phyloP scores from a whole-genome alignment of 2,113 vertebrate species.

The Sisor rabdophorus region DNA sequence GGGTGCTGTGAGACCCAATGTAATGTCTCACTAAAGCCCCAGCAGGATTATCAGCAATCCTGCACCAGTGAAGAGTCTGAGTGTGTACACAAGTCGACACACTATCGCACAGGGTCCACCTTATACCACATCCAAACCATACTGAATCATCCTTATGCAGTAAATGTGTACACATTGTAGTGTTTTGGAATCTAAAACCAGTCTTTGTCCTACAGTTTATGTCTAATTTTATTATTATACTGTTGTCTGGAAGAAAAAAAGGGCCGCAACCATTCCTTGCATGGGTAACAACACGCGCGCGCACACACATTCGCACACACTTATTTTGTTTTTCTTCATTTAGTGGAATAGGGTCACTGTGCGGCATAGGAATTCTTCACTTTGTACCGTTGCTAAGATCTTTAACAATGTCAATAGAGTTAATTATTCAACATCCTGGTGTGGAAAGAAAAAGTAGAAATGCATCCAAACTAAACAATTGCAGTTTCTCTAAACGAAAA shows the following conservation, averaged over 20 bases:
- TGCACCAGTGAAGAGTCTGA: slow-evolving; percentile 15
- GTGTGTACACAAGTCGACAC: not conserved
- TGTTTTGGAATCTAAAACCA: not conserved
- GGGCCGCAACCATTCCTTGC: not conserved
- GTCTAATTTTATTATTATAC: not conserved
- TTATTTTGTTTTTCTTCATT: not conserved
- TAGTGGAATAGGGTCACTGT: slow-evolving; percentile 9
- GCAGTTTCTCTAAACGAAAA: slow-evolving; percentile 9
- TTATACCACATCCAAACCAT: not conserved
- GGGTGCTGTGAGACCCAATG: slow-evolving; percentile 52
- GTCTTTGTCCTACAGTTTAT: not conserved
- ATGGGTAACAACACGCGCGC: not conserved
- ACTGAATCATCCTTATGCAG: not conserved
- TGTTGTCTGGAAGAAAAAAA: not conserved
- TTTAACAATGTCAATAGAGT: slow-evolving; percentile 17
- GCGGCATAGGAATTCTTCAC: slow-evolving; percentile 12
- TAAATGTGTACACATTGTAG: slow-evolving; percentile 6
- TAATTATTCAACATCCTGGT: slow-evolving; percentile 4
- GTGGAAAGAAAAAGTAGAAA: slow-evolving; percentile 3
- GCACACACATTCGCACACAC: not conserved
- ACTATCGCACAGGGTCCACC: not conserved
- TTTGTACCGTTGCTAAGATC: slow-evolving; percentile 17
- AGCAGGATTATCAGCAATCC: slow-evolving; percentile 33
- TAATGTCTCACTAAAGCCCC: slow-evolving; percentile 34
- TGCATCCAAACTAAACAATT: slow-evolving; percentile 50